A percentile compares a stretch with the other conserved stretches of the same genome.
Evolutionary conservation across 2,888 invertebrate species (phyloP).

Genomic region (Nemotelus nigrinus): DNA sequence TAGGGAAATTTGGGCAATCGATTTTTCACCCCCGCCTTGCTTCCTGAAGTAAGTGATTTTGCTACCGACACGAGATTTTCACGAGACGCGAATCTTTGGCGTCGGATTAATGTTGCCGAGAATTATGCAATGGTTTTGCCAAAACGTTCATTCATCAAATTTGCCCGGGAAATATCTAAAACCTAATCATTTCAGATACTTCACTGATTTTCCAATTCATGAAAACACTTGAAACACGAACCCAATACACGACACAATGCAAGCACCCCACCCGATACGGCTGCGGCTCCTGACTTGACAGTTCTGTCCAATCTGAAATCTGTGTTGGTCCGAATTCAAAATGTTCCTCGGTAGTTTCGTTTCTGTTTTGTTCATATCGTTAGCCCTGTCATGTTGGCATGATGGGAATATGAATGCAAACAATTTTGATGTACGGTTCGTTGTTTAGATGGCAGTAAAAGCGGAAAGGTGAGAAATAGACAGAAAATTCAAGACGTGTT

Average conservation of each 20-base stretch:
- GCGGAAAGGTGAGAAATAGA: too few relatives aligned
- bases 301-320: not conserved
- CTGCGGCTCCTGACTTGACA: slow-evolving; percentile 8
- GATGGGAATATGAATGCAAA: too few relatives aligned
- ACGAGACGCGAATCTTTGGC: not conserved
- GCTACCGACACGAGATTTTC: not conserved
- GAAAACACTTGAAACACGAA: slow-evolving; percentile 7
- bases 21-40: slow-evolving; percentile 5
- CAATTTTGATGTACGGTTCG: too few relatives aligned
- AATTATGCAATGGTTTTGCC: not conserved
- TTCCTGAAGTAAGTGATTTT: not conserved
- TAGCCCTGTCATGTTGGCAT: too few relatives aligned
- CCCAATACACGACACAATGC: slow-evolving; percentile 23
- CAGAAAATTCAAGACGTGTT: too few relatives aligned
- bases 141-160: not conserved
- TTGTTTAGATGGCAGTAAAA: too few relatives aligned
- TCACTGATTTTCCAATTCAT: not conserved
- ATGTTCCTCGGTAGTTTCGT: not conserved
- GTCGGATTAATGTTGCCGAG: not conserved
- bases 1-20: not conserved
- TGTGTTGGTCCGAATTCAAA: not conserved
- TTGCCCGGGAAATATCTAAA: not conserved
- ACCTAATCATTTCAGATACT: not conserved
- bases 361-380: too few relatives aligned
- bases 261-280: slow-evolving; percentile 39